These are phyloP conservation scores for Tribolium freemani DNA, from an alignment of 2,888 invertebrate genomes.

Conservation along the genomic window DNA sequence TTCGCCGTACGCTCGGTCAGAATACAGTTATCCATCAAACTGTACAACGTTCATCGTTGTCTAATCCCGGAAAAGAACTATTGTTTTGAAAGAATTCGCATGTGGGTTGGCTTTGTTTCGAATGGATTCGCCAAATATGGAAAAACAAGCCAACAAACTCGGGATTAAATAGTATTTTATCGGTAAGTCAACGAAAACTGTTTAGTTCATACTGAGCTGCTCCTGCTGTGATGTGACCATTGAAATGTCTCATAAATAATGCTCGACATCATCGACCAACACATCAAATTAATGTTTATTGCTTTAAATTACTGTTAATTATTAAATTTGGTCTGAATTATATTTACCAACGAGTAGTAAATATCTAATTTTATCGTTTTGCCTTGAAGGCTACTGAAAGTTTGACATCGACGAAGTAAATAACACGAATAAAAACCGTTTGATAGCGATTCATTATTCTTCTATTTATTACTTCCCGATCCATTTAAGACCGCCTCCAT, in stretches of 20 bases:
- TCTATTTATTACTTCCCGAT: constrained; percentile 14
- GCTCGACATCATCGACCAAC: background rate
- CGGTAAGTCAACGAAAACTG: background rate
- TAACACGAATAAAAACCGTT: constrained; percentile 9
- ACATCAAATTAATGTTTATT: constrained; percentile 10
- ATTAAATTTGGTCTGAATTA: constrained; percentile 1
- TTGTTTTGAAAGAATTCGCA: constrained; percentile 8
- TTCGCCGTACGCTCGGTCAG: background rate
- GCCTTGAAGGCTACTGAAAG: constrained; percentile 1
- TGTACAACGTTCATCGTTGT: background rate
- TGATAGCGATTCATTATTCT: constrained; percentile 13
- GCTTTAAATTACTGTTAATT: constrained; percentile 7
- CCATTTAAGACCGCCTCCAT: constrained; percentile 7
- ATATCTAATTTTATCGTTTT: constrained; percentile 3
- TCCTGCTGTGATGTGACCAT: background rate
- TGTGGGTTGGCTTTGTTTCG: constrained; percentile 14
- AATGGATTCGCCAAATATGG: background rate
- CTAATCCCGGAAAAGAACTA: constrained; percentile 1
- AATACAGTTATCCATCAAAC: constrained; percentile 12
- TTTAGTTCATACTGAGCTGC: background rate
- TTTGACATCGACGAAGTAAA: background rate
- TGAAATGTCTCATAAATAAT: background rate
- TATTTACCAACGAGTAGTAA: constrained; percentile 3
- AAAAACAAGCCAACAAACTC: too few relatives aligned
- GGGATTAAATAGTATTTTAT: background rate